A percentile compares a stretch with the other conserved stretches of the same genome.
phyloP scores from a whole-genome alignment of 2,888 invertebrate species.

The Sialis fuliginosa region DNA sequence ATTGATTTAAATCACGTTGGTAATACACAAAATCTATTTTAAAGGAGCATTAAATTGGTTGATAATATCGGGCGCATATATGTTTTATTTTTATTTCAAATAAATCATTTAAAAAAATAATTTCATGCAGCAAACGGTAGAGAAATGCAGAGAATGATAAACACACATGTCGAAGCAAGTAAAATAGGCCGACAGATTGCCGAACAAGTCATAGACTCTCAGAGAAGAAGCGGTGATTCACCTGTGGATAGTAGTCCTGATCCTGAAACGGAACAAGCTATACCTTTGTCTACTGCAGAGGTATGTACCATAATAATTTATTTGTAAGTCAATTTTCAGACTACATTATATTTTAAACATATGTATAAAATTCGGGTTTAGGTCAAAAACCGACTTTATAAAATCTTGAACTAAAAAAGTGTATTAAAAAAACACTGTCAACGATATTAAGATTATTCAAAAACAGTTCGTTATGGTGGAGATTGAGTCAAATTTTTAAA shows the following conservation, averaged over 20 bases:
- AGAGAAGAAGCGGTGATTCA: constrained; percentile 32
- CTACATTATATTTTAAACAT: no score
- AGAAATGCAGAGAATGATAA: constrained; percentile 51
- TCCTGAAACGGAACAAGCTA: constrained; percentile 21
- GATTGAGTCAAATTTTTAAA: no score
- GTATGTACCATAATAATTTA: constrained; percentile 12
- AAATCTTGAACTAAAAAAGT: no score
- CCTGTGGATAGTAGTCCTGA: constrained; percentile 30
- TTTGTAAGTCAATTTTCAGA: no score
- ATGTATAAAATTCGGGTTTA: no score
- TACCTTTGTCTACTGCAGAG: constrained; percentile 21
- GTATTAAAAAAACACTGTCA: no score
- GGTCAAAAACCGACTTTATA: no score
- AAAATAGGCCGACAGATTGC: constrained; percentile 75
- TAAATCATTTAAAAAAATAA: not conserved
- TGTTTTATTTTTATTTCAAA: not conserved
- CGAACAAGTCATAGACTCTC: constrained; percentile 48
- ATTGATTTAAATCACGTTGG: no score
- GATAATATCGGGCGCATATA: no score
- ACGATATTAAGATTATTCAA: constrained; percentile 1
- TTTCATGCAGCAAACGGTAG: constrained; percentile 27
- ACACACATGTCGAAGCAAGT: constrained; percentile 62
- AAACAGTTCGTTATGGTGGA: no score
- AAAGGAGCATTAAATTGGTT: no score
- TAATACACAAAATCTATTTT: no score